Conservation (phyloP, 2,888 invertebrate genomes). For the Heliothis peltigera region DNA sequence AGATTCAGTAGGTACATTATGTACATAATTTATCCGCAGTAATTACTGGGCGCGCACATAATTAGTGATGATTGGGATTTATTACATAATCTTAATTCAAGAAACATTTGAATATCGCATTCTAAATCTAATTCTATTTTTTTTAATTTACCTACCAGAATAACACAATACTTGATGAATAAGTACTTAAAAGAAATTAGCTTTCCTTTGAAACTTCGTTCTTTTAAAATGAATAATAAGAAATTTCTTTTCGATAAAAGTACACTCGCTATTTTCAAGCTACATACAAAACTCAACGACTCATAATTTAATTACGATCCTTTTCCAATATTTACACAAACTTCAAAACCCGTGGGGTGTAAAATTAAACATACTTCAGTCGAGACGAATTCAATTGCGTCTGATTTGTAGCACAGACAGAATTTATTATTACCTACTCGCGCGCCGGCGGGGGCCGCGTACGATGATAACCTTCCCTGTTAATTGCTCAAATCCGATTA, state of each 20-base stretch:
- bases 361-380: slow-evolving; percentile 68
- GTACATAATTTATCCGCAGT: not conserved
- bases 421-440: slow-evolving; percentile 50
- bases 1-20: slow-evolving; percentile 5
- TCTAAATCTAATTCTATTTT: too few relatives aligned
- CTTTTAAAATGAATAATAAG: not conserved
- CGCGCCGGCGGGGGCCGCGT: slow-evolving; percentile 3
- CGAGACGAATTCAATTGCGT: slow-evolving; percentile 62
- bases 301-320: slow-evolving; percentile 41
- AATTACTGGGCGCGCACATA: not conserved
- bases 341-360: slow-evolving; percentile 31
- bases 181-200: too few relatives aligned
- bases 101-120: not conserved
- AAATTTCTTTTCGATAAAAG: not conserved
- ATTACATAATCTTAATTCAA: not conserved
- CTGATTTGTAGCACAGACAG: slow-evolving; percentile 58
- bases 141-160: too few relatives aligned
- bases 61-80: too few relatives aligned
- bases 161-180: too few relatives aligned
- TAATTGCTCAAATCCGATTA: slow-evolving; percentile 61
- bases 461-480: slow-evolving; percentile 41
- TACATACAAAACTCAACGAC: slow-evolving; percentile 9
- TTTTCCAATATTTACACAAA: slow-evolving; percentile 43
- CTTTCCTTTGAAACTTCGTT: too few relatives aligned
- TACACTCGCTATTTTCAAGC: not conserved